A percentile compares a stretch with the other conserved stretches of the same genome.
phyloP scores from a whole-genome alignment of 1,140 invertebrate genomes.

The Macrocentrus cingulum region DNA sequence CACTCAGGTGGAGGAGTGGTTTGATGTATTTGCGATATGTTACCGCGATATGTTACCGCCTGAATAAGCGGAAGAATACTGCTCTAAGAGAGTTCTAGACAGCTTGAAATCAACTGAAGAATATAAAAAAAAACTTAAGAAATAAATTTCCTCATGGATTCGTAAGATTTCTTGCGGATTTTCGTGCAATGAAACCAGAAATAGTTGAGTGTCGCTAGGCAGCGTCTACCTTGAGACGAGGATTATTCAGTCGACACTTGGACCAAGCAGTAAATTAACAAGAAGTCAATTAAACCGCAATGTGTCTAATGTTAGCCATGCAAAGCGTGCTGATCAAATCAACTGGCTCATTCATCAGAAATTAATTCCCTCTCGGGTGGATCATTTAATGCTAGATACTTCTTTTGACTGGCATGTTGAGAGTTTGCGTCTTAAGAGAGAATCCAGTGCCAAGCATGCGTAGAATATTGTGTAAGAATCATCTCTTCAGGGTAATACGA shows the following conservation, averaged over 20 bases:
- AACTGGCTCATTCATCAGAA: background rate
- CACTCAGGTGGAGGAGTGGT: background rate
- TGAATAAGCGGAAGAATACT: no score
- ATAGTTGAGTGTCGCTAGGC: slow-evolving; percentile 27
- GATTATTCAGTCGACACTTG: slow-evolving; percentile 28
- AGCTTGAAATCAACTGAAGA: no score
- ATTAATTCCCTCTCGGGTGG: background rate
- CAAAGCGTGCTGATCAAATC: background rate
- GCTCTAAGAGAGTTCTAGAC: no score
- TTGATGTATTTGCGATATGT: no score
- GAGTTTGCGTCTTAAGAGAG: background rate
- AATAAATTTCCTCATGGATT: slow-evolving; percentile 8
- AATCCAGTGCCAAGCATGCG: slow-evolving; percentile 7
- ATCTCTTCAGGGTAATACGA: slow-evolving; percentile 18
- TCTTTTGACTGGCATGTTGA: background rate
- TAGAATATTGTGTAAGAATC: slow-evolving; percentile 25
- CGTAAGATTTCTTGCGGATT: background rate
- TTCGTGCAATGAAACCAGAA: slow-evolving; percentile 19
- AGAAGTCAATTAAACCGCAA: slow-evolving; percentile 5
- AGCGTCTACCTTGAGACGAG: slow-evolving; percentile 22
- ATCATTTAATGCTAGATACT: background rate
- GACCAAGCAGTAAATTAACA: slow-evolving; percentile 18
- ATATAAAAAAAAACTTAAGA: no score
- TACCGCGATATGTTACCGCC: no score
- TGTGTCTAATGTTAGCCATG: background rate